Evolutionary conservation across 2,113 vertebrate species (phyloP).

Genomic region (Ptyas mucosa): DNA sequence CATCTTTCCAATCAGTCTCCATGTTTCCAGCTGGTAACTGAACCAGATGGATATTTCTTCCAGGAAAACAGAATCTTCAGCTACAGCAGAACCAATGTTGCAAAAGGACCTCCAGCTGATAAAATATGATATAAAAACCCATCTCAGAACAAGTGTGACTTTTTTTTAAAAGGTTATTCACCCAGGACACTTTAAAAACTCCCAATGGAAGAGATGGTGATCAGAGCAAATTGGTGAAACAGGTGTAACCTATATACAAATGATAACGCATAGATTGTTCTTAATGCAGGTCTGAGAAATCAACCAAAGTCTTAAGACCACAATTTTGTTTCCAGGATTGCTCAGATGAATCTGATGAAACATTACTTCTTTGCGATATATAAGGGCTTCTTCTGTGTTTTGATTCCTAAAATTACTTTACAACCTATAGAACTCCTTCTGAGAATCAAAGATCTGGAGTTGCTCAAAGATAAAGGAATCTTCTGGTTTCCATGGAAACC

Average conservation of each 20-base stretch:
- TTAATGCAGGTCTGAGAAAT: not conserved
- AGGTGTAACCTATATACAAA: not conserved
- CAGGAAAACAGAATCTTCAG: not conserved
- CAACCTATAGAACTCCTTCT: not conserved
- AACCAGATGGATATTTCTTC: too few relatives aligned
- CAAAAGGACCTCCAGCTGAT: not conserved
- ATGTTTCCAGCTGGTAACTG: too few relatives aligned
- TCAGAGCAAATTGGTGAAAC: not conserved
- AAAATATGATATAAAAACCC: not conserved
- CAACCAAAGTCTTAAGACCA: not conserved
- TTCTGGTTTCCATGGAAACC: constrained; percentile 25
- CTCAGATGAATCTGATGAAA: not conserved
- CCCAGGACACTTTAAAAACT: not conserved
- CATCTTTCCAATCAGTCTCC: too few relatives aligned
- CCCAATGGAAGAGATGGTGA: not conserved
- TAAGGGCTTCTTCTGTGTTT: not conserved
- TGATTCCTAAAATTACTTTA: not conserved
- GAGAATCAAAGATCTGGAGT: not conserved
- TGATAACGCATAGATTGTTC: not conserved
- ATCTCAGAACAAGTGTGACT: not conserved
- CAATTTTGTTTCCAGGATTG: not conserved
- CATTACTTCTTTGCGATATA: not conserved
- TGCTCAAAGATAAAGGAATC: constrained; percentile 12
- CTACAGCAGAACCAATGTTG: not conserved
- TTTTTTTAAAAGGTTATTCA: not conserved